Evolutionary conservation across 2,888 invertebrate species (phyloP).

Genomic region (Drosophila quinaria): DNA sequence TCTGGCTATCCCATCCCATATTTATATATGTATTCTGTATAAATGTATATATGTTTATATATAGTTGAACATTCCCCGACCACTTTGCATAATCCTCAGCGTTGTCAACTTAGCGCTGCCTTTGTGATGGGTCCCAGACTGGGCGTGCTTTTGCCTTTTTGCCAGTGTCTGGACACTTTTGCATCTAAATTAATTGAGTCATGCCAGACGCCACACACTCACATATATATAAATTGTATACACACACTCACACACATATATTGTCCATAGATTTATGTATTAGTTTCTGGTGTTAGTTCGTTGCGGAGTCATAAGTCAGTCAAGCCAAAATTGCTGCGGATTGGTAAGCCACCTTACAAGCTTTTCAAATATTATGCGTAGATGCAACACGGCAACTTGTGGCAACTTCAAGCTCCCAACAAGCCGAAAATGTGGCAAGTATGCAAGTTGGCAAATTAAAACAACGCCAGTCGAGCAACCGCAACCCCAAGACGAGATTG

Average conservation of each 20-base stretch:
- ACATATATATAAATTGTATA: conserved; percentile 15
- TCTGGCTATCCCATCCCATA: conserved; percentile 13
- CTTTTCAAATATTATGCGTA: conserved; percentile 23
- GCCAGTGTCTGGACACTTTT: conserved; percentile 65
- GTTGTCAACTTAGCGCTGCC: conserved; percentile 61
- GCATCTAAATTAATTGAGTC: conserved; percentile 74
- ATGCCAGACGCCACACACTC: conserved; percentile 52
- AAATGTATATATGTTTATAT: conserved; percentile 10
- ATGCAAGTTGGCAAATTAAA: conserved; percentile 62
- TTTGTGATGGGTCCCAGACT: conserved; percentile 51
- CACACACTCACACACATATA: conserved; percentile 7
- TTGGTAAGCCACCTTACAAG: conserved; percentile 67
- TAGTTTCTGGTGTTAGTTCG: conserved; percentile 5
- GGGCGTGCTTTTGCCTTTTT: conserved; percentile 62
- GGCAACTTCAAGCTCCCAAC: conserved; percentile 47
- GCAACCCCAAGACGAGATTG: conserved; percentile 25
- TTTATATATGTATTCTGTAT: background rate
- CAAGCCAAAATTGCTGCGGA: conserved; percentile 59
- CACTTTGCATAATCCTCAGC: conserved; percentile 51
- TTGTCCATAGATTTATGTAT: background rate
- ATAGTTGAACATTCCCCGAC: conserved; percentile 44
- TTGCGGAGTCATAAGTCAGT: conserved; percentile 53
- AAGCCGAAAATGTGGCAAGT: conserved; percentile 64
- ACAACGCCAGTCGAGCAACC: conserved; percentile 44
- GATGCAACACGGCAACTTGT: conserved; percentile 51